These are phyloP conservation scores for Chiloscyllium plagiosum DNA, from an alignment of 2,113 vertebrate genomes.

Conservation along the genomic window DNA sequence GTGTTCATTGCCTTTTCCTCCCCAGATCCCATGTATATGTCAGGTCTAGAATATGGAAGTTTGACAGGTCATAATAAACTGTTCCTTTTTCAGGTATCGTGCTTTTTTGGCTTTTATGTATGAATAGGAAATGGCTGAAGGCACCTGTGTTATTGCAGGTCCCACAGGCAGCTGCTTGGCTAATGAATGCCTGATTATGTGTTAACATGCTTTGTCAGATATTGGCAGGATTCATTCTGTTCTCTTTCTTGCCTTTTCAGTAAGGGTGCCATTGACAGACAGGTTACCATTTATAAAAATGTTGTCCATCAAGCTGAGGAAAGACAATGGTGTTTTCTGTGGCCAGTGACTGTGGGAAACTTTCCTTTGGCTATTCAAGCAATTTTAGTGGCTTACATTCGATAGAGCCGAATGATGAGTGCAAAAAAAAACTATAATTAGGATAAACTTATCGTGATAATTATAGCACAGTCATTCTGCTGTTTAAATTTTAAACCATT, in stretches of 20 bases:
- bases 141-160: conserved; percentile 77
- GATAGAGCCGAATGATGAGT: conserved; percentile 96
- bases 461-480: conserved; percentile 77
- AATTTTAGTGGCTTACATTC: conserved; percentile 93
- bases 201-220: conserved; percentile 79
- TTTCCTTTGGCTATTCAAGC: conserved; percentile 98
- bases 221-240: conserved; percentile 75
- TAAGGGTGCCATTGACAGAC: conserved; percentile 79
- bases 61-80: conserved; percentile 67
- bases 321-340: conserved; percentile 94
- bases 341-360: conserved; percentile 99
- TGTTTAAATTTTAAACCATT: conserved; percentile 81
- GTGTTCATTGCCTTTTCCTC: neutral
- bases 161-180: conserved; percentile 73
- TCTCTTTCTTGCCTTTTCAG: conserved; percentile 77
- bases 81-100: conserved; percentile 79
- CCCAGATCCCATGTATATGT: conserved; percentile 8
- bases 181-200: conserved; percentile 79
- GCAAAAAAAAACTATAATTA: conserved; percentile 96
- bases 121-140: conserved; percentile 80
- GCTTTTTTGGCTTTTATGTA: conserved; percentile 64
- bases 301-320: conserved; percentile 90
- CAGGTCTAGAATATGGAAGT: conserved; percentile 56
- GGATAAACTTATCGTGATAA: conserved; percentile 83
- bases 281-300: conserved; percentile 90